Evolutionary conservation across 2,888 invertebrate genomes (phyloP), one percentile per base, ranked within the genome.

Genomic region (Agapostemon virescens): DNA sequence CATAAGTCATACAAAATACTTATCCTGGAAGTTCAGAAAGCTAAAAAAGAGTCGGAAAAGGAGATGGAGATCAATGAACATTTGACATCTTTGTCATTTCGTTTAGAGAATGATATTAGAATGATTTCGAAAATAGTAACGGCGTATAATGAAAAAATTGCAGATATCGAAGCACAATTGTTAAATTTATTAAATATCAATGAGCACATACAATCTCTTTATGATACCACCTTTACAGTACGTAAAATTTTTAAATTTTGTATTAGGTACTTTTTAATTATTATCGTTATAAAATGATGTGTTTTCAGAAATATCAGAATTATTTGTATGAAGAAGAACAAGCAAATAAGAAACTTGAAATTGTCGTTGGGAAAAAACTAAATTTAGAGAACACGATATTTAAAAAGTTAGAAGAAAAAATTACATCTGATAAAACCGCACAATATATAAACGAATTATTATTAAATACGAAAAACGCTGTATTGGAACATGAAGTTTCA

Each of bases 51-150:
- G 61, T 93, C 94, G 3, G 92, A 93, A 74, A 95, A 95, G 79
- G 96, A 96, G 92, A 95, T 96, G 94, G 94, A 94, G 74, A 93
- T 93, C 20, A 95, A 96, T 87, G 96, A 95, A 87, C 94, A 94
- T 84, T 89, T 96, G 2, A 94, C 95, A 0, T 93, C 95, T 88
- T 93, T 95, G 72, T 95, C 95, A 86, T 93, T 94, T 67, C 94
- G 95, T 78, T 87, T 95, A 7, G 90, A 93, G 0, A 93, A 93
- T 58, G 96, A 96, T 75, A 92, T 95, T 2, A 92, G 93, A 20
- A 92, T 90, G 9, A 78, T 81, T 40, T 79, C 84, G 61, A 88
- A 73, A 69, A 42, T 82, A n/a, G 94, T 94, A 76, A 93, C 95
- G 26, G 90, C 89, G 0, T 95, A 95, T 88, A 94, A 94, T 33